Base-by-base conservation (phyloP, 2,888 invertebrate species). In the Noctua fimbriata region DNA sequence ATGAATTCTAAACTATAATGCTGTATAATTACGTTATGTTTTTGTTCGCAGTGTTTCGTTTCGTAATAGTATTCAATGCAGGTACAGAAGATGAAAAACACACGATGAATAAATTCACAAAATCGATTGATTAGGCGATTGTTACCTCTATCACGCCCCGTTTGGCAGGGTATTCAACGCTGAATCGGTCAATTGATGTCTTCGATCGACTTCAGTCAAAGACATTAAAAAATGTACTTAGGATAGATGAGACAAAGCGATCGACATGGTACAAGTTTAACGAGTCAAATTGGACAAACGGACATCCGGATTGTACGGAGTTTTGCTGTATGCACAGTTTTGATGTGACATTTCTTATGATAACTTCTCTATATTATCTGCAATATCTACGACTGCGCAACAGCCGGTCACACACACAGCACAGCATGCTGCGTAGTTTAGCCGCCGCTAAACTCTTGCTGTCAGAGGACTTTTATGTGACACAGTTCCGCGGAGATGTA, bases 1-100 rank as follows among this genome's bases (percentile, higher is more conserved):
- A 82, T 86, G 80, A 86, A 87, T 82, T 75, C 78, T 78, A 79
- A 83, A 87, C 79, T 84, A 76, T 84, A 80, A 88, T 70, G 28
- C 49, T 71, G 36, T 81, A 70, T 71, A 77, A 87, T 86, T 76
- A 78, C 49, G 66, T 78, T 75, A 76, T 69, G 66, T 83, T 83
- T 76, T 76, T 84, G 73, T 73, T 60, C 52, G 28, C 28, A 41
- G 71, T 69, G 36, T 66, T 75, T 65, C 21, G 9, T 65, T 24
- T 58, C 73, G 41, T 55, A 65, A 47, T 14, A 32, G 24, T 44
- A 52, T 5, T 58, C 49, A 71, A 32, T 71, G 32, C 32, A 49
- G 24, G 18, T 32, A 44, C 65, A 80, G 80, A 75, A 76, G 58
- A 44, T 44, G 16, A 44, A 67, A 67, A 67, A 44, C 41, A n/a